These are phyloP conservation scores for Machimus atricapillus DNA, from an alignment of 2,888 invertebrate genomes.

Conservation along the genomic window DNA sequence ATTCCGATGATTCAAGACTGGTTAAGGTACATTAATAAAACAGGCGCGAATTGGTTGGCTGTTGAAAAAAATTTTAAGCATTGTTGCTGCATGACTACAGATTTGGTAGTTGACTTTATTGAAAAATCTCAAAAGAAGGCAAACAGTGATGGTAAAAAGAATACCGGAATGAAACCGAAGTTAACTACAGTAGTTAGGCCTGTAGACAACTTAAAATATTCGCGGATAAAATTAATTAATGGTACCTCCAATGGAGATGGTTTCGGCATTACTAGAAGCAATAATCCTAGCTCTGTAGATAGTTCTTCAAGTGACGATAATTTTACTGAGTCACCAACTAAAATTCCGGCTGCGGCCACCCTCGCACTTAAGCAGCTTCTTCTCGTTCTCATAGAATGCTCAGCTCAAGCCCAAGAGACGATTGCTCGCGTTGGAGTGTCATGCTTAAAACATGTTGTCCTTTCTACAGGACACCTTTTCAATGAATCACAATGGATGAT, in stretches of 20 bases:
- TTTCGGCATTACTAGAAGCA: slow-evolving; percentile 40
- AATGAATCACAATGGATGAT: slow-evolving; percentile 88
- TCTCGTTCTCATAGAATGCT: slow-evolving; percentile 86
- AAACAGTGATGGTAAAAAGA: slow-evolving; percentile 52
- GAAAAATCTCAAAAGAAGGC: slow-evolving; percentile 74
- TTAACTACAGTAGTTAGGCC: slow-evolving; percentile 59
- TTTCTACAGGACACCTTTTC: slow-evolving; percentile 83
- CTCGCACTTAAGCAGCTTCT: slow-evolving; percentile 86
- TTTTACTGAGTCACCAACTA: slow-evolving; percentile 60
- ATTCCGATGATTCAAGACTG: slow-evolving; percentile 93
- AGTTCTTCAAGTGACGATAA: slow-evolving; percentile 58
- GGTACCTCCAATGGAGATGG: slow-evolving; percentile 53
- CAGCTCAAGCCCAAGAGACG: slow-evolving; percentile 87
- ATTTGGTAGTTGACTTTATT: slow-evolving; percentile 86
- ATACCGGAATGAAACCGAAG: slow-evolving; percentile 42
- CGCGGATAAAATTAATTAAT: slow-evolving; percentile 59
- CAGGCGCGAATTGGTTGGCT: slow-evolving; percentile 75
- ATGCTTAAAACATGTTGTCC: slow-evolving; percentile 84
- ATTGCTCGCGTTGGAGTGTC: slow-evolving; percentile 92
- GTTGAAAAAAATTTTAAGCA: slow-evolving; percentile 92
- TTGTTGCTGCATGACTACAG: slow-evolving; percentile 91
- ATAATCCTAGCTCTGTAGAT: slow-evolving; percentile 21
- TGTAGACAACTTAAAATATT: slow-evolving; percentile 58
- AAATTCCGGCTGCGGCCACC: slow-evolving; percentile 71
- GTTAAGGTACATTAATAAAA: slow-evolving; percentile 79